Evolutionary conservation across 2,888 invertebrate species (phyloP).

Genomic region (Athalia rosae): DNA sequence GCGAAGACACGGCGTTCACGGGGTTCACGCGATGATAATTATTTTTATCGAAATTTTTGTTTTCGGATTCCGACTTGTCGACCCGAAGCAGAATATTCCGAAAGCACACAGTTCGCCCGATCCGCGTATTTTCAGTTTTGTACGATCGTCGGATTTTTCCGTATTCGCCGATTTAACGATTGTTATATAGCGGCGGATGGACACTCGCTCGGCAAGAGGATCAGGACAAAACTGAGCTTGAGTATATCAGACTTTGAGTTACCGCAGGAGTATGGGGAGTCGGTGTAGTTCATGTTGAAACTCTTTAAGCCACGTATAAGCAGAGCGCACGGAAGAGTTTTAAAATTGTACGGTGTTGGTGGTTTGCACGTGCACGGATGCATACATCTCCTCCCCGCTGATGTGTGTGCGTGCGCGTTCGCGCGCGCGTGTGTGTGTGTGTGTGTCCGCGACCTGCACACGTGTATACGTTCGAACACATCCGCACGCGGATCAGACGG

Average conservation of each 20-base stretch:
- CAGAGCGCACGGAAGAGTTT: conserved; percentile 24
- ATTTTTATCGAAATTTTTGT: too few relatives aligned
- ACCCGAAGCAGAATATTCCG: too few relatives aligned
- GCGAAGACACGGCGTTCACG: too few relatives aligned
- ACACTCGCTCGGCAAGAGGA: conserved; percentile 53
- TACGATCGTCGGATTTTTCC: background rate
- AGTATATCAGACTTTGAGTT: conserved; percentile 51
- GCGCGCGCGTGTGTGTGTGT: background rate
- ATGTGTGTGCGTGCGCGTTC: too few relatives aligned
- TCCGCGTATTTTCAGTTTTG: background rate
- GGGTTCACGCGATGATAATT: too few relatives aligned
- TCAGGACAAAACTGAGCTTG: conserved; percentile 58
- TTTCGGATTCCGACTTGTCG: too few relatives aligned
- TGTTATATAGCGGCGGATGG: background rate
- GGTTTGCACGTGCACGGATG: too few relatives aligned
- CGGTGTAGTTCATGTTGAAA: too few relatives aligned
- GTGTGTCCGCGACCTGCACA: background rate
- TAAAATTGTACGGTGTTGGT: too few relatives aligned
- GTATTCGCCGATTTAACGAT: background rate
- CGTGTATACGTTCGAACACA: conserved; percentile 36
- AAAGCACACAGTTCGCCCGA: too few relatives aligned
- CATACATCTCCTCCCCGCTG: too few relatives aligned
- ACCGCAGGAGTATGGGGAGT: background rate
- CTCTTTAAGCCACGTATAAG: background rate
- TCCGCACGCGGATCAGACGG: conserved; percentile 51